Conservation (phyloP, 1,140 invertebrate genomes). For the Camponotus vicinus region DNA sequence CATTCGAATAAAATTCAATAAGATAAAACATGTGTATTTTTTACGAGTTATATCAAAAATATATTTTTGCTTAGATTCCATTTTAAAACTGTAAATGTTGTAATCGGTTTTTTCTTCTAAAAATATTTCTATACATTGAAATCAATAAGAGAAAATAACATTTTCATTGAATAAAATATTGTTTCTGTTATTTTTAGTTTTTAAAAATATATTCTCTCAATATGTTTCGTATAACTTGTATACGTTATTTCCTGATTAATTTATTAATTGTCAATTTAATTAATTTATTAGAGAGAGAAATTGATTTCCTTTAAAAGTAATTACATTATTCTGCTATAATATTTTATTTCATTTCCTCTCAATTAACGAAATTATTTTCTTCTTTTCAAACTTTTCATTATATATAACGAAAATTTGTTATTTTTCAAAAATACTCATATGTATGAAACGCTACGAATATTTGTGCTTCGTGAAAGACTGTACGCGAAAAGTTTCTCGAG, state of each 20-base stretch:
- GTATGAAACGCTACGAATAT: not conserved
- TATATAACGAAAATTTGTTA: not conserved
- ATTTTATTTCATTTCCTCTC: not conserved
- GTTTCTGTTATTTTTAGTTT: not conserved
- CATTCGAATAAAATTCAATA: conserved; percentile 2
- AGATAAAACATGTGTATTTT: not conserved
- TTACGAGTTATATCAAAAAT: not conserved
- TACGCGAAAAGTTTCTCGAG: conserved; percentile 28
- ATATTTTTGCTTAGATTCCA: not conserved
- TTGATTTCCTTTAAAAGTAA: conserved; percentile 3
- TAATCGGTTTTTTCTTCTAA: not conserved
- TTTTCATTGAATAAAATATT: conserved; percentile 5
- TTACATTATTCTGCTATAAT: not conserved
- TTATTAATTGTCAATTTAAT: not conserved
- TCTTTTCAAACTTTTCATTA: not conserved
- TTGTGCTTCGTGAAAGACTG: not conserved
- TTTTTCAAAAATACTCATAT: conserved; percentile 10
- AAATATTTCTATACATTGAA: not conserved
- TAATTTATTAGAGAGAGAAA: not conserved
- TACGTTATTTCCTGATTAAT: not conserved
- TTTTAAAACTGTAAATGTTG: not conserved
- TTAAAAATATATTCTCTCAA: not conserved
- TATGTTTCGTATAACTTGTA: not conserved
- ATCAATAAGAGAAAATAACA: not conserved
- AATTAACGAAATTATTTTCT: not conserved